Percentiles rank a stretch among this genome's conserved stretches.
These are phyloP conservation scores for Stramonita haemastoma DNA, from an alignment of 2,888 invertebrate genomes.

Conservation along the genomic window DNA sequence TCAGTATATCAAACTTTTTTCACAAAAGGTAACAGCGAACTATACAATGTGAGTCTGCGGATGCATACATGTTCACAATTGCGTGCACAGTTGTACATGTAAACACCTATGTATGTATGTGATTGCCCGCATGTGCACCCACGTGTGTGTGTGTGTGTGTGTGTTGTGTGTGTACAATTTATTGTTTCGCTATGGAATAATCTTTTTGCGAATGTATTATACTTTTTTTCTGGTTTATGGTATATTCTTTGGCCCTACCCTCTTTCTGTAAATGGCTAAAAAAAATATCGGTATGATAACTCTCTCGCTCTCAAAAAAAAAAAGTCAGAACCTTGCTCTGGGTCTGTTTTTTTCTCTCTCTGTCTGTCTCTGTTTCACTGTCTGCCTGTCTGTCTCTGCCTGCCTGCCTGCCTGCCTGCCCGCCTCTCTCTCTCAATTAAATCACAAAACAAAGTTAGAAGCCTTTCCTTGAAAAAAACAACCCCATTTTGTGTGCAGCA, in stretches of 20 bases:
- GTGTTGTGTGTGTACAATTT: not conserved
- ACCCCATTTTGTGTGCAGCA: slow-evolving; percentile 77
- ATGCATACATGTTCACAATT: not conserved
- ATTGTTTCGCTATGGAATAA: not conserved
- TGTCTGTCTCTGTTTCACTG: not conserved
- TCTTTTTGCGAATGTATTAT: not conserved
- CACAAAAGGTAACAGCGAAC: too few species aligned
- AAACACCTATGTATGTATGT: not conserved
- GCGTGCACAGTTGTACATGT: not conserved
- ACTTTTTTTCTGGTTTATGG: not conserved
- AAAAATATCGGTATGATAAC: too few species aligned
- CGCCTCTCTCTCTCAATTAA: too few species aligned
- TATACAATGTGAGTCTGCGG: not conserved
- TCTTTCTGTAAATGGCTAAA: too few species aligned
- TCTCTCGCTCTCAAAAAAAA: too few species aligned
- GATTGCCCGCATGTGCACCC: not conserved
- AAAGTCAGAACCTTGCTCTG: too few species aligned
- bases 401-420: not conserved
- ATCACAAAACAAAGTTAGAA: too few species aligned
- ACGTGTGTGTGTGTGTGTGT: not conserved
- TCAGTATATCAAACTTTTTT: too few species aligned
- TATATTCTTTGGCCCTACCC: not conserved
- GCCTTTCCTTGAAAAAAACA: too few species aligned
- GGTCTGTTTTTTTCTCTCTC: not conserved
- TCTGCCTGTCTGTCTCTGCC: not conserved